Evolutionary conservation across 2,888 invertebrate species (phyloP), one percentile per base, ranked within the genome.

Genomic region (Pelosia muscerda): DNA sequence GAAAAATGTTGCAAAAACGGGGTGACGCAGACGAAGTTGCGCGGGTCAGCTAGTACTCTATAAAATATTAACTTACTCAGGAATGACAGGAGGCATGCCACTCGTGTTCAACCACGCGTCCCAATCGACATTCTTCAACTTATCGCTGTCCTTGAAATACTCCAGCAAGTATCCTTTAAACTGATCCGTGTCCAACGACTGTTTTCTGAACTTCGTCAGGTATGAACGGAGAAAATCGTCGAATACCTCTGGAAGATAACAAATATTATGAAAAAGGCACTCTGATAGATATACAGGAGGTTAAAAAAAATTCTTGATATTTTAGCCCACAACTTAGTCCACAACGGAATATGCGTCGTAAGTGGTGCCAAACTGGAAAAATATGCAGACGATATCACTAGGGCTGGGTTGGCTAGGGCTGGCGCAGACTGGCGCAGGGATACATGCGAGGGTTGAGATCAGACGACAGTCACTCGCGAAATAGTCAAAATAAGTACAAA

Each of bases 71-170:
- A 90, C 95, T 92, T 95, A 98, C 96, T 96, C 91, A 9, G 98
- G 98, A 84, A 97, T 97, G 23, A 97, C 94, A 0, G 97, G 97
- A 0, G 99, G 99, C 98, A 99, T 98, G 65, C 99, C 99, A 60
- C 97, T 96, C 42, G 95, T 95, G 84, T 96, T 93, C 3, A 99
- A 92, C 99, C 99, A 99, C 0, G 95, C 86, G 56, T 98, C 93
- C 98, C 99, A 99, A 86, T 99, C 97, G 3, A 99, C 96, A 0
- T 88, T 83, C 31, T 95, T 92, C 26, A 98, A 88, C 56, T 92
- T 85, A 63, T 94, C 84, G 70, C 95, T 95, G 31, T 95, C 93
- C 61, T 94, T 93, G 89, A 98, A 98, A 84, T 97, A 97, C 26
- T 96, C 95, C 57, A 97, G 95, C 69, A 98, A 96, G 70, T 96